Evolutionary conservation across 2,113 vertebrate species (phyloP).

Genomic region (Pseudorasbora parva): DNA sequence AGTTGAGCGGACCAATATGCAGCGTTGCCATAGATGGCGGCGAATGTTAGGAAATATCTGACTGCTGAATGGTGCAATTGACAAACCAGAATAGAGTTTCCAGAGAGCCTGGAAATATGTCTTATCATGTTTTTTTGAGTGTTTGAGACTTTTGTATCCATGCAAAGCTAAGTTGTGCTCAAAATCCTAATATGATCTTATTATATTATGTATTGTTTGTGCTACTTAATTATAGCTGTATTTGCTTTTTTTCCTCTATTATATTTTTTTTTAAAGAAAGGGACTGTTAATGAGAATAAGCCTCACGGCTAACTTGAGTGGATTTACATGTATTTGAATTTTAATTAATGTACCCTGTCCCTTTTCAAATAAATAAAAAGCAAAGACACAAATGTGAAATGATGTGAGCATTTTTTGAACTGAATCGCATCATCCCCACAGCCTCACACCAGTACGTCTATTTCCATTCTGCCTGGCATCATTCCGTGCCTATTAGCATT

Average conservation of each 20-base stretch:
- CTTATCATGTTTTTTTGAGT: neutral
- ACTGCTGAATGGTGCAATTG: neutral
- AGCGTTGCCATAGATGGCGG: too few relatives aligned
- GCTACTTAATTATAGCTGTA: neutral
- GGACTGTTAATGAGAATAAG: neutral
- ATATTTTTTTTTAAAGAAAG: neutral
- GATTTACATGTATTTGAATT: neutral
- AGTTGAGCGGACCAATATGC: too few relatives aligned
- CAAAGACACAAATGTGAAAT: neutral
- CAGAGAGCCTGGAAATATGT: neutral
- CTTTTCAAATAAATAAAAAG: neutral
- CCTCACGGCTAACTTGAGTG: neutral
- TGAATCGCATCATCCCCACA: neutral
- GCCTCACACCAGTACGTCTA: conserved; percentile 14
- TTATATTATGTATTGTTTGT: neutral
- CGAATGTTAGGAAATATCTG: neutral
- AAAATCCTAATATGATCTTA: neutral
- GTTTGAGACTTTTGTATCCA: neutral
- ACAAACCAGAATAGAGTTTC: neutral
- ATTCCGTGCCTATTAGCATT: conserved; percentile 48
- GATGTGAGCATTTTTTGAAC: neutral
- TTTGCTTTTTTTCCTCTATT: neutral
- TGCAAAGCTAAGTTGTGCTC: too few relatives aligned
- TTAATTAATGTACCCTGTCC: neutral
- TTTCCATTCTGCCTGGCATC: conserved; percentile 1